Conservation (phyloP, 2,113 vertebrate species). For the Lepus europaeus region DNA sequence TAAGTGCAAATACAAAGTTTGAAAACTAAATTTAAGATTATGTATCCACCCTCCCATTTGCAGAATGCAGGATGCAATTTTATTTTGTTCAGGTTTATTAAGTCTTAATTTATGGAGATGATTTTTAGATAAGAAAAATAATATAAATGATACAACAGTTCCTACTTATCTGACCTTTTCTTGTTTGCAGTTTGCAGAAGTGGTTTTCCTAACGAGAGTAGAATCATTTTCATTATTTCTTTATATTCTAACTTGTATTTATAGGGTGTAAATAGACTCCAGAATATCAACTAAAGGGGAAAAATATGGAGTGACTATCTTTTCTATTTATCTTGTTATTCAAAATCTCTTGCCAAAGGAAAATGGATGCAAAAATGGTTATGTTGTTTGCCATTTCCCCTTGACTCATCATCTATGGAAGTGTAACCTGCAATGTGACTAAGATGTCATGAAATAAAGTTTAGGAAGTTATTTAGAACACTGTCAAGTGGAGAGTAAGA, state of each 20-base stretch:
- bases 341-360: background rate
- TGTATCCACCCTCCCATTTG: background rate
- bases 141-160: background rate
- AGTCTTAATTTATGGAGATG: background rate
- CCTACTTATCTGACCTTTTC: background rate
- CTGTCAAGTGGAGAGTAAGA: background rate
- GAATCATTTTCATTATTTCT: slow-evolving; percentile 28
- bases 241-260: background rate
- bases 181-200: background rate
- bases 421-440: slow-evolving; percentile 59
- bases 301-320: slow-evolving; percentile 12
- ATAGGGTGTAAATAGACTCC: background rate
- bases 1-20: background rate
- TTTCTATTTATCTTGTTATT: background rate
- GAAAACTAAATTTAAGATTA: background rate
- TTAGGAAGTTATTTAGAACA: slow-evolving; percentile 51
- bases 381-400: background rate
- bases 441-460: slow-evolving; percentile 63
- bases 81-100: slow-evolving; percentile 20
- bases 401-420: slow-evolving; percentile 50
- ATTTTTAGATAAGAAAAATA: background rate
- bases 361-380: background rate
- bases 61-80: background rate
- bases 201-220: slow-evolving; percentile 13
- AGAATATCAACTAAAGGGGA: background rate